These are phyloP conservation scores for Syngnathus rostellatus DNA, from an alignment of 2,797 vertebrate genomes.

Conservation along the genomic window DNA sequence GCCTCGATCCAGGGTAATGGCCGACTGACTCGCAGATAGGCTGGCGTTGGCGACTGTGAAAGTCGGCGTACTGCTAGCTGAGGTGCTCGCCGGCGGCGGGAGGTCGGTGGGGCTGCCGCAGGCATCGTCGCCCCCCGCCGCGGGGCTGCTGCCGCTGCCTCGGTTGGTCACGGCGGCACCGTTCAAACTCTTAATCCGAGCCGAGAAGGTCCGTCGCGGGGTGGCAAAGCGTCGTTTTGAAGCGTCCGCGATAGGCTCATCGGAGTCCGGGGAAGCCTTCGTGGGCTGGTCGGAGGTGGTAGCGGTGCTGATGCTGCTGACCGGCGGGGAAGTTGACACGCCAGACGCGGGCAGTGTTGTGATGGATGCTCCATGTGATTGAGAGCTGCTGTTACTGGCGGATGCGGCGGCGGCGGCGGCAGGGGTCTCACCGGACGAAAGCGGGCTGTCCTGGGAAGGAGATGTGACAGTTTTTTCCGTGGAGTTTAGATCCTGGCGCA, in stretches of 20 bases:
- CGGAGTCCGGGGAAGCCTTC: slow-evolving; percentile 35
- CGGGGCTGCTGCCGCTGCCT: slow-evolving; percentile 27
- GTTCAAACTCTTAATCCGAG: slow-evolving; percentile 69
- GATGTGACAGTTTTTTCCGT: slow-evolving; percentile 59
- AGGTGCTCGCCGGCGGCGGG: slow-evolving; percentile 29
- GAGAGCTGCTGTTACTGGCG: slow-evolving; percentile 63
- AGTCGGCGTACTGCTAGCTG: slow-evolving; percentile 58
- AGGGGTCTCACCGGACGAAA: slow-evolving; percentile 38
- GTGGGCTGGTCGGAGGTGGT: slow-evolving; percentile 29
- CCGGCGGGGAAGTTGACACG: slow-evolving; percentile 63
- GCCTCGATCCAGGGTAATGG: slow-evolving; percentile 63
- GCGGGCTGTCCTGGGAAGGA: slow-evolving; percentile 31
- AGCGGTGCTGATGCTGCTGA: slow-evolving; percentile 61
- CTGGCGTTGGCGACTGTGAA: slow-evolving; percentile 58
- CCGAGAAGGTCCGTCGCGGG: slow-evolving; percentile 53
- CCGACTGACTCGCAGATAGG: slow-evolving; percentile 55
- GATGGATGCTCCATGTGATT: slow-evolving; percentile 73
- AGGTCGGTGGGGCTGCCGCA: slow-evolving; percentile 30
- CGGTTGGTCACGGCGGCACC: slow-evolving; percentile 60
- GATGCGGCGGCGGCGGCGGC: slow-evolving; percentile 32
- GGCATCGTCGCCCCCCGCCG: slow-evolving; percentile 26
- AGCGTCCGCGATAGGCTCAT: slow-evolving; percentile 49
- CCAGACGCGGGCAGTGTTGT: slow-evolving; percentile 63
- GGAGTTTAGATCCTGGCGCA: slow-evolving; percentile 61
- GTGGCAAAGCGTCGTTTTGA: slow-evolving; percentile 61